Percentiles rank a stretch among this genome's conserved stretches.
Evolutionary conservation across 2,113 vertebrate genomes (phyloP).

Genomic region (Leptosomus discolor): DNA sequence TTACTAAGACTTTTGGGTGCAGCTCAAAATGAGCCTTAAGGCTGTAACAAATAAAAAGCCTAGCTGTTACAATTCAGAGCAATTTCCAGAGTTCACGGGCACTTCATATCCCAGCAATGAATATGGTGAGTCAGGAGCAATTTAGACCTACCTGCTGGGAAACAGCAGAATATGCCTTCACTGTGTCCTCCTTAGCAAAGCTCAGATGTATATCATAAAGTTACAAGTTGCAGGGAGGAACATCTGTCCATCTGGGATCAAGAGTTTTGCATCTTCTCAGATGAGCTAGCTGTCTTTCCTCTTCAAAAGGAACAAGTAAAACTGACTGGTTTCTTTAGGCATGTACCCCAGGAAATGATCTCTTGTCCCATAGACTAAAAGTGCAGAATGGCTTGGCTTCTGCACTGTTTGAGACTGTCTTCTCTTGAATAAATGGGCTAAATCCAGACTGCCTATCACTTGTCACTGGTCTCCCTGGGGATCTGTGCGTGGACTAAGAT

Average conservation of each 20-base stretch:
- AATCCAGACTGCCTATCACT: not conserved
- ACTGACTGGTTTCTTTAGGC: not conserved
- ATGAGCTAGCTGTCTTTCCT: not conserved
- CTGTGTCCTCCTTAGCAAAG: not conserved
- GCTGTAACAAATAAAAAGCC: not conserved
- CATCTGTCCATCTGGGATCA: not conserved
- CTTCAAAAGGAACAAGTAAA: not conserved
- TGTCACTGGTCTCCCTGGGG: not conserved
- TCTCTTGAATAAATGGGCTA: not conserved
- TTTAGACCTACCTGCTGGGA: not conserved
- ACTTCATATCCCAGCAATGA: not conserved
- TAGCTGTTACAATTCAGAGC: not conserved
- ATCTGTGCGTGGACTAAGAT: not conserved
- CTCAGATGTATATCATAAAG: not conserved
- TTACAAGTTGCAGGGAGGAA: not conserved
- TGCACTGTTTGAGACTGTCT: not conserved
- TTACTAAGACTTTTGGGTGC: not conserved
- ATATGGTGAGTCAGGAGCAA: not conserved
- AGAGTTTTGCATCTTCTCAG: not conserved
- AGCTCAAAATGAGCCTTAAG: not conserved
- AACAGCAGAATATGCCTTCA: not conserved
- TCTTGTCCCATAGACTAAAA: not conserved
- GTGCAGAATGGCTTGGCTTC: not conserved
- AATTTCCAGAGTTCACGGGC: not conserved
- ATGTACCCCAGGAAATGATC: not conserved